Conservation (phyloP, 2,113 vertebrate genomes). For the Fulica atra region DNA sequence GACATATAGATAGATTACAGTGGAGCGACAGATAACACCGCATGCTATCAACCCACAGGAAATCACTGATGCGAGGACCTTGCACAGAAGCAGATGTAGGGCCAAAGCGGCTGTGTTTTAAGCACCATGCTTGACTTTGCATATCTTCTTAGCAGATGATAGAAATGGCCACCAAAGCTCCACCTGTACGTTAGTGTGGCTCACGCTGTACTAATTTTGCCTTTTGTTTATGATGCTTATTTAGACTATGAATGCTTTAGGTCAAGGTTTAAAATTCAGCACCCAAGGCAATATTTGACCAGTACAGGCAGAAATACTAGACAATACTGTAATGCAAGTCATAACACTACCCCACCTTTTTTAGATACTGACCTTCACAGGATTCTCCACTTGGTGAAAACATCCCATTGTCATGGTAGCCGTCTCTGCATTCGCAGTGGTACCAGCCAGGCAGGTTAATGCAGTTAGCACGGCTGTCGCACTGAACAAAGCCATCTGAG, state of each 20-base stretch:
- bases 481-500: constrained; percentile 92
- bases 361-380: constrained; percentile 88
- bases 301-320: not conserved
- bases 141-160: not conserved
- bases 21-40: not conserved
- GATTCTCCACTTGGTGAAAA: constrained; percentile 93
- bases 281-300: not conserved
- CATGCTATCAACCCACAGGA: not conserved
- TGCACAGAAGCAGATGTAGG: not conserved
- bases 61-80: not conserved
- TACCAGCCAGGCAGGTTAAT: constrained; percentile 99
- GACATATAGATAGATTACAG: not conserved
- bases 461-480: constrained; percentile 93
- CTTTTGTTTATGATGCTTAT: not conserved
- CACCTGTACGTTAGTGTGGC: not conserved
- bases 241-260: not conserved
- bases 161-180: not conserved
- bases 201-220: not conserved
- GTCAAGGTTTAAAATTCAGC: not conserved
- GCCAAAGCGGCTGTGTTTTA: not conserved
- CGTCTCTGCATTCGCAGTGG: constrained; percentile 97
- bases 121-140: not conserved
- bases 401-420: constrained; percentile 98
- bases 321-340: not conserved
- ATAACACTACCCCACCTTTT: not conserved